phyloP scores from a whole-genome alignment of 2,888 invertebrate species.

The Hyalella azteca region DNA sequence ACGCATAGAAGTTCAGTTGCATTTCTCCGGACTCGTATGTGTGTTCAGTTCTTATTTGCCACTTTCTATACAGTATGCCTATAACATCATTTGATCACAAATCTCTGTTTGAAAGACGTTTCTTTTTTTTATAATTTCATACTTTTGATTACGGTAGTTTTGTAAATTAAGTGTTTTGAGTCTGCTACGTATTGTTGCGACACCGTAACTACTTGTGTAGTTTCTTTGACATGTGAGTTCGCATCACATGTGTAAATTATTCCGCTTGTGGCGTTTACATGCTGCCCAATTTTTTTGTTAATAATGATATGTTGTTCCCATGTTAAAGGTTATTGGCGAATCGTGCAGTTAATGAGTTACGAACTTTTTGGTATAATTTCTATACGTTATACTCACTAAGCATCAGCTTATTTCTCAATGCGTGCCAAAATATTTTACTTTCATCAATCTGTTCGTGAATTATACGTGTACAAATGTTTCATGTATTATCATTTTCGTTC shows the following conservation, averaged over 20 bases:
- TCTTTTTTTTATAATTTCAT: background rate
- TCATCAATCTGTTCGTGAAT: conserved; percentile 19
- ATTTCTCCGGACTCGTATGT: background rate
- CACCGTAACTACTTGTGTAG: background rate
- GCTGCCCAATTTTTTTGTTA: background rate
- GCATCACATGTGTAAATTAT: background rate
- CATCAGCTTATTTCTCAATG: background rate
- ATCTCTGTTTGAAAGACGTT: conserved; percentile 1
- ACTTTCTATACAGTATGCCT: background rate
- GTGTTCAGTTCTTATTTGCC: background rate
- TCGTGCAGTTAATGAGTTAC: background rate
- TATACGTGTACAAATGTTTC: conserved; percentile 27
- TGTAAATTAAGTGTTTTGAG: background rate
- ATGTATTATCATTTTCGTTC: background rate
- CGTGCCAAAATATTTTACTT: conserved; percentile 24
- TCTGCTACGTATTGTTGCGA: background rate
- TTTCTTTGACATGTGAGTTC: background rate
- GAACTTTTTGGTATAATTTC: background rate
- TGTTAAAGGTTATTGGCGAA: background rate
- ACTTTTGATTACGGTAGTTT: background rate
- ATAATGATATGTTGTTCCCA: background rate
- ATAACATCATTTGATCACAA: background rate
- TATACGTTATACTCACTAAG: background rate
- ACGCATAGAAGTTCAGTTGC: background rate
- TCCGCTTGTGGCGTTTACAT: background rate